Evolutionary conservation across 2,888 invertebrate genomes (phyloP).

Genomic region (Pasiphila rectangulata): DNA sequence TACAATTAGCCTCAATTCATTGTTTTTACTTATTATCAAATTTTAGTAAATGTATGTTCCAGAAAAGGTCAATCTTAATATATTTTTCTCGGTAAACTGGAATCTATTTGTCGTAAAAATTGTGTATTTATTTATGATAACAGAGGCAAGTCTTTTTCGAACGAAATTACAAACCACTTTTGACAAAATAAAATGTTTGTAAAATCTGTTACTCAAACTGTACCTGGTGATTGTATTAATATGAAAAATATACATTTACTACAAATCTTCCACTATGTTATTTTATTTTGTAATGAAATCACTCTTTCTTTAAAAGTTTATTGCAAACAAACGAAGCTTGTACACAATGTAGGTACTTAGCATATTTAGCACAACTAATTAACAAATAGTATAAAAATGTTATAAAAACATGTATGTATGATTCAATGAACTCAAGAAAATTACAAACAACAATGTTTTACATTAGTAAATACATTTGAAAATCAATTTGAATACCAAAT

Average conservation of each 20-base stretch:
- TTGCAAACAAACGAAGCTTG: conserved; percentile 69
- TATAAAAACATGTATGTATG: conserved; percentile 36
- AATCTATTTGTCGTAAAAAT: conserved; percentile 51
- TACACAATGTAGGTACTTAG: conserved; percentile 47
- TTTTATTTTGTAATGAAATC: conserved; percentile 48
- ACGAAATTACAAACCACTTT: conserved; percentile 53
- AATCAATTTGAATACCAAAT: conserved; percentile 42
- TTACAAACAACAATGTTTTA: conserved; percentile 57
- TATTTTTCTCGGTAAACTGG: conserved; percentile 41
- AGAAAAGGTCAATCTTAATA: conserved; percentile 51
- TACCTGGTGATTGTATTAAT: conserved; percentile 79
- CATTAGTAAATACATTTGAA: conserved; percentile 55
- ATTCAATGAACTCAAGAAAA: conserved; percentile 20
- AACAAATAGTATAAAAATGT: conserved; percentile 51
- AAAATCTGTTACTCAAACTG: conserved; percentile 74
- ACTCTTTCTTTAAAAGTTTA: conserved; percentile 42
- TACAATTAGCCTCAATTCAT: conserved; percentile 21
- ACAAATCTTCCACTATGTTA: conserved; percentile 71
- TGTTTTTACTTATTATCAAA: conserved; percentile 26
- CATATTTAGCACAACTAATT: conserved; percentile 42
- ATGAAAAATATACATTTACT: conserved; percentile 79
- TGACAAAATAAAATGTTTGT: conserved; percentile 69
- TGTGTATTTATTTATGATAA: conserved; percentile 46
- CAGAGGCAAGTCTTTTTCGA: conserved; percentile 52
- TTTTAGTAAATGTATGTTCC: conserved; percentile 46